Conservation (phyloP, 2,888 invertebrate genomes). For the Cephus spinipes region DNA sequence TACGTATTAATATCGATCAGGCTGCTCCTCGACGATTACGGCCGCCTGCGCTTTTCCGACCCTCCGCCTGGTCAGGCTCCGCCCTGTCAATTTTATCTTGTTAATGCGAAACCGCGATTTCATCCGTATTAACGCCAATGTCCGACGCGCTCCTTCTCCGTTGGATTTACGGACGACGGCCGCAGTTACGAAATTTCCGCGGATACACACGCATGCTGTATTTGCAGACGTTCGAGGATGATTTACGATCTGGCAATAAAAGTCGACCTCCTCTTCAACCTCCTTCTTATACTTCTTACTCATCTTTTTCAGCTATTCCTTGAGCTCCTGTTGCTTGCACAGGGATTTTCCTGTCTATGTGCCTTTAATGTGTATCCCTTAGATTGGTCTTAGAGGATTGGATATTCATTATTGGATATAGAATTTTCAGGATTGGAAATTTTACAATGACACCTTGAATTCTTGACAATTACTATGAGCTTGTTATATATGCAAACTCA, state of each 20-base stretch:
- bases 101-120: slow-evolving; percentile 43
- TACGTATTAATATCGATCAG: slow-evolving; percentile 40
- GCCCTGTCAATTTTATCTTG: slow-evolving; percentile 48
- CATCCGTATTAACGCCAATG: slow-evolving; percentile 45
- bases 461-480: no score
- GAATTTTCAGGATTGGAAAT: no score
- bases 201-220: background rate
- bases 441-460: no score
- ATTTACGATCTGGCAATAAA: slow-evolving; percentile 4
- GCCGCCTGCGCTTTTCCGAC: slow-evolving; percentile 37
- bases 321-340: no score
- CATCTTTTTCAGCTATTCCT: no score
- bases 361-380: no score
- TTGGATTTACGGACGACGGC: background rate
- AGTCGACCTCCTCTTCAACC: slow-evolving; percentile 1
- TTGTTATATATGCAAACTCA: no score
- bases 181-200: slow-evolving; percentile 1
- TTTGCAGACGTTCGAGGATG: background rate
- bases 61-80: slow-evolving; percentile 36
- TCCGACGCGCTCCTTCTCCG: slow-evolving; percentile 28
- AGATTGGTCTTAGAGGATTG: no score
- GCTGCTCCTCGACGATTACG: background rate
- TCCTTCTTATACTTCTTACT: background rate
- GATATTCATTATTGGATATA: no score
- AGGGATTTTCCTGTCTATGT: no score